Evolutionary conservation across 2,888 invertebrate genomes (phyloP), one percentile per base, ranked within the genome.

Genomic region (Melanchra persicariae): DNA sequence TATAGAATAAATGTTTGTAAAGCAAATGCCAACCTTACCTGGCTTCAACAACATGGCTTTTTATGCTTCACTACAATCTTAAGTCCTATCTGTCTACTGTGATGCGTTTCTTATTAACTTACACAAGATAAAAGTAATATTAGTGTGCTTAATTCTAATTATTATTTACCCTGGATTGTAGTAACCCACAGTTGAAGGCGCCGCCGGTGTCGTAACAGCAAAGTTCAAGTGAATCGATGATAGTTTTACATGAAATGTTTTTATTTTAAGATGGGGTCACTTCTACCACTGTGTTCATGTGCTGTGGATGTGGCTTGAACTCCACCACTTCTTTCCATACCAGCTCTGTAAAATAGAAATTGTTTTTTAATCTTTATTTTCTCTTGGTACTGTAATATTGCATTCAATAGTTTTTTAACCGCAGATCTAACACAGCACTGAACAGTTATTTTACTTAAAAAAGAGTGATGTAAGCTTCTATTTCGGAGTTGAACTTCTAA

Each of bases 261-360:
- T 55, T 40, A 65, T 74, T 78, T 91, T 93, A 94, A 75, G 93
- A 91, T 1, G 92, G 90, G 82, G 93, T 93, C 54, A 94, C 95
- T 89, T 96, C 96, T 6, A 95, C 94, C 19, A 96, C 95, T 12
- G 96, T 95, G 84, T 90, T 94, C 96, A 96, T 95, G 89, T 96
- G 95, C 74, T 96, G 96, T 1, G 95, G 96, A 59, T 97, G 97
- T 3, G 98, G 98, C 85, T 97, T 97, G 93, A 98, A 98, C 85
- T 97, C 97, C 60, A 97, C 96, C 60, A 98, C 97, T 96, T 98
- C 98, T 86, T 98, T 97, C 93, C 98, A 98, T 63, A 98, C 98
- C 64, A 98, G 95, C 85, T 98, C 98, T 98, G 95, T 58, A 96
- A 97, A 82, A 62, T 17, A 47, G 0, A 55, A 2, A 26, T 43